phyloP scores from a whole-genome alignment of 2,888 invertebrate species.

The Troides aeacus region DNA sequence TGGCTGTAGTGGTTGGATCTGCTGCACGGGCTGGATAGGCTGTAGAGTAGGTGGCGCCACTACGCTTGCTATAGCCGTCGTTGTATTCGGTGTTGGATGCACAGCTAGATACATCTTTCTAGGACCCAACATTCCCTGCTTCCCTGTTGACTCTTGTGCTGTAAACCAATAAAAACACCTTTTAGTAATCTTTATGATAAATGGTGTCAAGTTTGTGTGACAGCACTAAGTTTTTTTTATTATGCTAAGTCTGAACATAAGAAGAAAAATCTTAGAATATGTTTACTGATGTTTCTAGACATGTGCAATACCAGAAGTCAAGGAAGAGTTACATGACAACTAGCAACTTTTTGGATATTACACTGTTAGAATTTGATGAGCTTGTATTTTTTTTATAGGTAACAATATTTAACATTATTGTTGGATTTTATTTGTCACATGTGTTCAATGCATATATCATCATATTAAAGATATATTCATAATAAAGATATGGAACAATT shows the following conservation, averaged over 20 bases:
- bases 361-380: too few relatives aligned
- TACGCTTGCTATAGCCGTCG: constrained; percentile 57
- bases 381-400: too few relatives aligned
- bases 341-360: too few relatives aligned
- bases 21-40: constrained; percentile 36
- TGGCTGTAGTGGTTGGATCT: constrained; percentile 44
- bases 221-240: too few relatives aligned
- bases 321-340: not conserved
- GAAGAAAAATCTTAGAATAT: too few relatives aligned
- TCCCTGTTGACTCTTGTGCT: constrained; percentile 93
- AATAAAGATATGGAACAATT: too few relatives aligned
- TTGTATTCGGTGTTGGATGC: constrained; percentile 82
- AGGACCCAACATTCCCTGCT: constrained; percentile 90
- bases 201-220: too few relatives aligned
- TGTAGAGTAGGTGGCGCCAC: constrained; percentile 42
- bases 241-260: too few relatives aligned
- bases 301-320: not conserved
- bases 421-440: too few relatives aligned
- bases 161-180: constrained; percentile 31
- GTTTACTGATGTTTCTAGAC: not conserved
- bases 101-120: constrained; percentile 93
- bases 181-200: not conserved
- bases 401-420: too few relatives aligned
- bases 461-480: too few relatives aligned
- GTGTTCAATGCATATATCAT: too few relatives aligned